phyloP scores from a whole-genome alignment of 2,797 vertebrate species.

The Numenius phaeopus region DNA sequence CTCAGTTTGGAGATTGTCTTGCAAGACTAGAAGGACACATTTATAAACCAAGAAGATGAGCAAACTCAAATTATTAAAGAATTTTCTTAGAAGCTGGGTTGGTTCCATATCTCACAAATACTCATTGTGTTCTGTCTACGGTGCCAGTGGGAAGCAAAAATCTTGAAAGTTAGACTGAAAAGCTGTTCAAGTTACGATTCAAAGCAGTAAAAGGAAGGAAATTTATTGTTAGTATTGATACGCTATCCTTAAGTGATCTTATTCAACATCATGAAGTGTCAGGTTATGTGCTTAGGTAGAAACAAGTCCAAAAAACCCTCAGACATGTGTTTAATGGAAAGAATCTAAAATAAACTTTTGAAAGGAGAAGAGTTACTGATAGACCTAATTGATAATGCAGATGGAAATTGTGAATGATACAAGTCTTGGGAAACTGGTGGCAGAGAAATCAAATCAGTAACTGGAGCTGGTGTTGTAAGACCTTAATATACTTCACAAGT shows the following conservation, averaged over 20 bases:
- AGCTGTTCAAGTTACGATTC: not conserved
- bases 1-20: not conserved
- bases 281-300: not conserved
- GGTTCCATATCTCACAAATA: not conserved
- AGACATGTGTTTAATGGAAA: not conserved
- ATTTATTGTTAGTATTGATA: not conserved
- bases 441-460: not conserved
- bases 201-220: constrained; percentile 44
- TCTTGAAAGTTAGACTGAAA: constrained; percentile 7
- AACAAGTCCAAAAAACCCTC: not conserved
- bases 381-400: not conserved
- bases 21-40: not conserved
- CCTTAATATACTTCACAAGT: not conserved
- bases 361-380: not conserved
- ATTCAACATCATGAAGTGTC: not conserved
- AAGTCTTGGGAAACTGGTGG: not conserved
- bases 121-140: not conserved
- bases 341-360: not conserved
- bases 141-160: constrained; percentile 28
- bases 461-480: not conserved
- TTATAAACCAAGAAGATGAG: not conserved
- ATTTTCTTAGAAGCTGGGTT: constrained; percentile 14
- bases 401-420: not conserved
- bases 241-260: not conserved
- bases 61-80: constrained; percentile 11